Conservation (phyloP, 2,888 invertebrate genomes). For the Limnephilus lunatus region DNA sequence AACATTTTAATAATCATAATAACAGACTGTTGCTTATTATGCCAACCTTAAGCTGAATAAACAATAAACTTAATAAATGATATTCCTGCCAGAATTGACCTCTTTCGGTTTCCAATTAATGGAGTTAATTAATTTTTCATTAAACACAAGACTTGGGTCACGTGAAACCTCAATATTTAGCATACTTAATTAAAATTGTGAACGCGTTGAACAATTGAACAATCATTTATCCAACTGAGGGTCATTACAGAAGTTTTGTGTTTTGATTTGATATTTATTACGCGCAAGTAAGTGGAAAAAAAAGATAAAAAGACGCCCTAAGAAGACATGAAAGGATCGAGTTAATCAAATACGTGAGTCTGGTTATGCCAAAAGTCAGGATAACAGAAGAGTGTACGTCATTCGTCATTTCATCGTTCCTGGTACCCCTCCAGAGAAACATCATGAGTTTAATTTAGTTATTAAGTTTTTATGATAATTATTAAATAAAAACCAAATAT, state of each 20-base stretch:
- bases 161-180: conserved; percentile 48
- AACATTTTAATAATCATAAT: conserved; percentile 20
- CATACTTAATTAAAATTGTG: conserved; percentile 48
- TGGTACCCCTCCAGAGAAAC: too few relatives aligned
- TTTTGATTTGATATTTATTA: too few relatives aligned
- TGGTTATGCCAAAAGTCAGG: too few relatives aligned
- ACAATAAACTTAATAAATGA: conserved; percentile 24
- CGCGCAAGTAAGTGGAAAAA: too few relatives aligned
- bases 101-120: conserved; percentile 42
- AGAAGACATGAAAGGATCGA: too few relatives aligned
- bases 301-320: too few relatives aligned
- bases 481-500: too few relatives aligned
- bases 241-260: background rate
- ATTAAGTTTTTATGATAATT: too few relatives aligned
- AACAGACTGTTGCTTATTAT: conserved; percentile 9
- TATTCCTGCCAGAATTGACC: conserved; percentile 31
- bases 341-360: too few relatives aligned
- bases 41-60: conserved; percentile 51
- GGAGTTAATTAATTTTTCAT: background rate
- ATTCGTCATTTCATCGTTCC: too few relatives aligned
- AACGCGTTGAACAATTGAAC: conserved; percentile 44
- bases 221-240: conserved; percentile 30
- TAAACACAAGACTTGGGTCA: conserved; percentile 4
- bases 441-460: too few relatives aligned
- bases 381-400: too few relatives aligned